phyloP scores from a whole-genome alignment of 2,113 vertebrate genomes.

The Penelope pileata region DNA sequence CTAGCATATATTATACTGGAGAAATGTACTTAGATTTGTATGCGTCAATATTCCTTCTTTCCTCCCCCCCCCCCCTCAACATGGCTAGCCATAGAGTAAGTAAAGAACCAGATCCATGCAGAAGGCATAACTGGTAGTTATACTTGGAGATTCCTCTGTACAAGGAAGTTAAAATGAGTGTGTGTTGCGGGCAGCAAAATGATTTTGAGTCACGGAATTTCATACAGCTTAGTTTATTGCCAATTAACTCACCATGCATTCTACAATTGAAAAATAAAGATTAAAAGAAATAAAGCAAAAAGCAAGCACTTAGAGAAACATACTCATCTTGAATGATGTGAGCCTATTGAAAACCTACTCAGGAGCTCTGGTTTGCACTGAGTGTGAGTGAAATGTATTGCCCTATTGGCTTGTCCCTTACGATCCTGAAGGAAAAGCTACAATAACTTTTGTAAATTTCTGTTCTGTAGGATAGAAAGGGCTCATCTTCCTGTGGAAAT shows the following conservation, averaged over 20 bases:
- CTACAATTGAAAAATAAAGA: not conserved
- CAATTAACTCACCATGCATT: too few species aligned
- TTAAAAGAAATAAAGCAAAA: not conserved
- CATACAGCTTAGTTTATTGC: not conserved
- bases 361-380: not conserved
- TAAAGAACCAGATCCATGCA: not conserved
- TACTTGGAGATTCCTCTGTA: not conserved
- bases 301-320: not conserved
- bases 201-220: not conserved
- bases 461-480: not conserved
- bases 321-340: not conserved
- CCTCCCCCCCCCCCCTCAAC: not conserved
- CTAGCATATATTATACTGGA: too few species aligned
- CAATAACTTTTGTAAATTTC: not conserved
- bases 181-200: not conserved
- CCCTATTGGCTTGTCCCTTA: not conserved
- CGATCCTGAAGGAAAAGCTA: not conserved
- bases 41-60: not conserved
- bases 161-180: not conserved
- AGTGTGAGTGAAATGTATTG: not conserved
- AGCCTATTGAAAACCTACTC: fast-evolving
- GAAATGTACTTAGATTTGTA: not conserved
- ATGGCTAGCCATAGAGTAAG: not conserved
- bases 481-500: not conserved
- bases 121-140: fast-evolving